A percentile compares a stretch with the other conserved stretches of the same genome.
Conservation (phyloP, 2,113 vertebrate genomes). For the Paedocypris sp. region DNA sequence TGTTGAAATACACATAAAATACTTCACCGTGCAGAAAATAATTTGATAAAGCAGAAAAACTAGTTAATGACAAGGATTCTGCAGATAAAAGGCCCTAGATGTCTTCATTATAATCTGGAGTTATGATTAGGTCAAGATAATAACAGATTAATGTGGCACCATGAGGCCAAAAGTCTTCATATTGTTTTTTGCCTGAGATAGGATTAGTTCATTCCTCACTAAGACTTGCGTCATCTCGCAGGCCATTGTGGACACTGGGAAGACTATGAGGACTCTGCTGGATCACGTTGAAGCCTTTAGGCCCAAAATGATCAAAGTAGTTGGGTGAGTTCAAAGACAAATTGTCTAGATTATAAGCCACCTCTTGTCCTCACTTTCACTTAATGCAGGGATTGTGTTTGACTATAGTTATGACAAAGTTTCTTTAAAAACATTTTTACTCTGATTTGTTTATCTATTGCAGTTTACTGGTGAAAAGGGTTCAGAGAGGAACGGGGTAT, state of each 20-base stretch:
- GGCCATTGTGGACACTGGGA: conserved; percentile 83
- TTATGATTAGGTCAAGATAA: too few relatives aligned
- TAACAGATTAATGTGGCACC: too few relatives aligned
- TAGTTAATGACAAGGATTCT: too few relatives aligned
- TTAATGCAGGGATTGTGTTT: neutral
- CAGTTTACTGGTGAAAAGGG: conserved; percentile 87
- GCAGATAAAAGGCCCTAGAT: too few relatives aligned
- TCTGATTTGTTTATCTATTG: conserved; percentile 15
- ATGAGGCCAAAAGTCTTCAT: too few relatives aligned
- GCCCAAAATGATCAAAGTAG: conserved; percentile 87
- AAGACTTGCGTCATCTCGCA: conserved; percentile 37
- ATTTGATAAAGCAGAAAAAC: too few relatives aligned
- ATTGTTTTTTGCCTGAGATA: too few relatives aligned
- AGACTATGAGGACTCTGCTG: conserved; percentile 78
- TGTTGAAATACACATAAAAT: too few relatives aligned
- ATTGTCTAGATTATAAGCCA: neutral
- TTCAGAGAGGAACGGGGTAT: conserved; percentile 59
- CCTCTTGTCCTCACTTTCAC: too few relatives aligned
- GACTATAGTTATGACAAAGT: neutral
- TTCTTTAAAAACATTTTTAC: neutral
- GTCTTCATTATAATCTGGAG: too few relatives aligned
- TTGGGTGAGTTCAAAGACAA: conserved; percentile 63
- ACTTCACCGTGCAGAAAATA: too few relatives aligned
- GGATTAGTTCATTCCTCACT: neutral
- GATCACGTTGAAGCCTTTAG: conserved; percentile 70